Percentiles rank a stretch among this genome's conserved stretches.
phyloP scores from a whole-genome alignment of 2,888 invertebrate genomes.

The Pachliopta kotzebuea region DNA sequence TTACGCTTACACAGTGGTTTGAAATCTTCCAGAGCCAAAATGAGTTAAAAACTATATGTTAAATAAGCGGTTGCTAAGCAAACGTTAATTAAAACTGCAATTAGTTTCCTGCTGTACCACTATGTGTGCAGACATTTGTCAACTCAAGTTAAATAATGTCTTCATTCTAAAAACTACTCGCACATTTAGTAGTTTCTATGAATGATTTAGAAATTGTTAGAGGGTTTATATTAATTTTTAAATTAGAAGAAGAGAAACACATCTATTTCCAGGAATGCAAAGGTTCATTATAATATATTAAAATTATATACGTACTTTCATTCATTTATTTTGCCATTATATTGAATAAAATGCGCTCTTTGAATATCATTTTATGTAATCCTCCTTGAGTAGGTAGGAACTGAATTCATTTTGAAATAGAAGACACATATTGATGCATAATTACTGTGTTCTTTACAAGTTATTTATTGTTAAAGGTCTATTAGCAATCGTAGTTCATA shows the following conservation, averaged over 20 bases:
- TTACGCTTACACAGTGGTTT: background rate
- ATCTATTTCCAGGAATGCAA: too few species aligned
- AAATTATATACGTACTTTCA: too few species aligned
- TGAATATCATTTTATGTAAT: background rate
- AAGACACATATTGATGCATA: background rate
- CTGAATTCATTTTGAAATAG: background rate
- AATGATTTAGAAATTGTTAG: background rate
- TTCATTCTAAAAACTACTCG: background rate
- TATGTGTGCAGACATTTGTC: background rate
- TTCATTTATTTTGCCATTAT: background rate
- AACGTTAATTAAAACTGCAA: conserved; percentile 35
- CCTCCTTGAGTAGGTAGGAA: background rate
- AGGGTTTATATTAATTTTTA: background rate
- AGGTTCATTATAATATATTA: too few species aligned
- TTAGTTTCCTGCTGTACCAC: conserved; percentile 29
- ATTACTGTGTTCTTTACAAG: background rate
- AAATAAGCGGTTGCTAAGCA: conserved; percentile 24
- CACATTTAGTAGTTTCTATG: background rate
- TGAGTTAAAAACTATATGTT: conserved; percentile 4
- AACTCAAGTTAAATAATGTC: background rate
- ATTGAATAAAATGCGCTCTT: background rate
- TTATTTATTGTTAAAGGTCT: too few species aligned
- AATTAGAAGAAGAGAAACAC: background rate
- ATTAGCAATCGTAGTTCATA: too few species aligned
- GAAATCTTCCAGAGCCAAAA: background rate